Evolutionary conservation across 2,113 vertebrate genomes (phyloP).

Genomic region (Sinocyclocheilus rhinocerous): DNA sequence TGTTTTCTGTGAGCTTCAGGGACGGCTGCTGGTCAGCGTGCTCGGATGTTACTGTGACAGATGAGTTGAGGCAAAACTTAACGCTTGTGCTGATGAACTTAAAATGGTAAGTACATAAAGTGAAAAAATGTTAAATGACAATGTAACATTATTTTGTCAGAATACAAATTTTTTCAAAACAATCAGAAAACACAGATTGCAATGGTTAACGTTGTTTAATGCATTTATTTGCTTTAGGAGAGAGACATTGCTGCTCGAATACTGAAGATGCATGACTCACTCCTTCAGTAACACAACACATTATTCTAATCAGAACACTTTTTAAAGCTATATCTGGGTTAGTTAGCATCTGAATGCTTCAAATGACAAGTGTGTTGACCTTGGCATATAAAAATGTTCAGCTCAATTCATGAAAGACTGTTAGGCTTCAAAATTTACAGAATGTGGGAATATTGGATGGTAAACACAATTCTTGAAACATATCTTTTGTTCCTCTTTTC

Average conservation of each 20-base stretch:
- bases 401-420: background rate
- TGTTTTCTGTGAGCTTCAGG: constrained; percentile 82
- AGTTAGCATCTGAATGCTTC: background rate
- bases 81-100: constrained; percentile 73
- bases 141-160: no score
- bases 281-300: background rate
- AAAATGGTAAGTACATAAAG: constrained; percentile 70
- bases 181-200: background rate
- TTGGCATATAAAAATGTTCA: background rate
- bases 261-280: background rate
- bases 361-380: background rate
- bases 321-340: background rate
- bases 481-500: no score
- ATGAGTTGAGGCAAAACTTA: constrained; percentile 67
- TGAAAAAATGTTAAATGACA: background rate
- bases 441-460: background rate
- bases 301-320: background rate
- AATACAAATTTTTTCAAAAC: no score
- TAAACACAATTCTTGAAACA: no score
- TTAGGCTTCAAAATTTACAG: background rate
- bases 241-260: constrained; percentile 52
- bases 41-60: constrained; percentile 68
- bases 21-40: constrained; percentile 78
- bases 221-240: constrained; percentile 60
- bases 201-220: background rate